Evolutionary conservation across 2,113 vertebrate species (phyloP).

Genomic region (Ophiodon elongatus): DNA sequence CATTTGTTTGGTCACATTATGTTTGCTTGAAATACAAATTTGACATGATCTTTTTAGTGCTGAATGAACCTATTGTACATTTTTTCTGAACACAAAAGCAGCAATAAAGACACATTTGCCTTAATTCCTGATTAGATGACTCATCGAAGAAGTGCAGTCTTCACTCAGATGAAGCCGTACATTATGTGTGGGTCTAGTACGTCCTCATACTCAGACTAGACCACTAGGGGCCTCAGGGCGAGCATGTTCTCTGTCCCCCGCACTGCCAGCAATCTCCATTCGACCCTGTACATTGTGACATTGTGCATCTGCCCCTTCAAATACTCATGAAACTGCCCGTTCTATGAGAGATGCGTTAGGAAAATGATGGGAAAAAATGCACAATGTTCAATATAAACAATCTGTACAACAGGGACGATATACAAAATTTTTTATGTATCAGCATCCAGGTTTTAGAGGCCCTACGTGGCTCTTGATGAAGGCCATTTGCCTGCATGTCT

Average conservation of each 20-base stretch:
- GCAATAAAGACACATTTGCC: neutral
- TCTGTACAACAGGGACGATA: neutral
- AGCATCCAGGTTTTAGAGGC: neutral
- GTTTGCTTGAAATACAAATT: neutral
- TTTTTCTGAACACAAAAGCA: constrained; percentile 9
- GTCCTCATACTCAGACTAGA: constrained; percentile 32
- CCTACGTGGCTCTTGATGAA: neutral
- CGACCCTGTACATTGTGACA: constrained; percentile 46
- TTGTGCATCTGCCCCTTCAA: constrained; percentile 49
- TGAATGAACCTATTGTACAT: neutral
- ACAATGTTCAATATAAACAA: neutral
- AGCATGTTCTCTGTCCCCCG: constrained; percentile 58
- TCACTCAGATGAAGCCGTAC: constrained; percentile 44
- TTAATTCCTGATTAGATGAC: constrained; percentile 22
- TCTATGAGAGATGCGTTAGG: neutral
- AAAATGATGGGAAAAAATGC: constrained; percentile 2
- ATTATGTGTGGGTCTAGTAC: constrained; percentile 47
- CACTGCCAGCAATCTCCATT: constrained; percentile 46
- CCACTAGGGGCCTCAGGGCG: constrained; percentile 46
- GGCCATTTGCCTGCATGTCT: too few relatives aligned
- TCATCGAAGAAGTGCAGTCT: constrained; percentile 28
- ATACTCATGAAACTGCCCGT: constrained; percentile 27
- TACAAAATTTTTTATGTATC: constrained; percentile 13
- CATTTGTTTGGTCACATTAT: neutral
- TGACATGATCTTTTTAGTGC: neutral